Conservation (phyloP, 2,797 vertebrate genomes). For the Eupleurogrammus muticus region DNA sequence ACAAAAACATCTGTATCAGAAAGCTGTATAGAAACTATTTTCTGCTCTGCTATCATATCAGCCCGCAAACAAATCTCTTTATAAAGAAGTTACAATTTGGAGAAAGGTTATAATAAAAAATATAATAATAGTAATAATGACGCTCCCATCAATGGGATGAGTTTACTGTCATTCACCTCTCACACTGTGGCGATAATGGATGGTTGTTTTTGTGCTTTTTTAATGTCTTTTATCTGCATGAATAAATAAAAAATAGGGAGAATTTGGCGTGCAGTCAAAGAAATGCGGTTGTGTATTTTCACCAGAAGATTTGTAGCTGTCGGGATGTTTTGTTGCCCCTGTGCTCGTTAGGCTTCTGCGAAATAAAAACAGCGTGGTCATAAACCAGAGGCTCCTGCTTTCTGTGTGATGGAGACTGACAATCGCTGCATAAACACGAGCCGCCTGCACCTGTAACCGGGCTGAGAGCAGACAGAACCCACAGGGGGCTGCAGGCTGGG, state of each 20-base stretch:
- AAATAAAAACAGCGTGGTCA: conserved; percentile 57
- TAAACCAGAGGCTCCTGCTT: not conserved
- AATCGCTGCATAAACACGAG: not conserved
- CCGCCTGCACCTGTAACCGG: not conserved
- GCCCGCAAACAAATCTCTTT: not conserved
- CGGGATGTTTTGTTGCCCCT: conserved; percentile 30
- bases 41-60: not conserved
- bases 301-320: conserved; percentile 24
- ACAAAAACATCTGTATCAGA: not conserved
- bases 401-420: not conserved
- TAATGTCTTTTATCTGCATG: conserved; percentile 1
- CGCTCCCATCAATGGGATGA: not conserved
- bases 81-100: not conserved
- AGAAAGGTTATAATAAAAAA: not conserved
- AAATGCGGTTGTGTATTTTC: conserved; percentile 23
- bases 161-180: not conserved
- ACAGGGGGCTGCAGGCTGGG: not conserved
- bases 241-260: conserved; percentile 1
- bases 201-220: conserved; percentile 9
- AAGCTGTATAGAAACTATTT: conserved; percentile 4
- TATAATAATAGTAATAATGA: too few species aligned
- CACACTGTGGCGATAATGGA: not conserved
- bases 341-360: conserved; percentile 33
- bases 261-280: not conserved
- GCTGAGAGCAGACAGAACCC: not conserved